These are phyloP conservation scores for Brachionus asplanchnoidis DNA, from an alignment of 1,140 invertebrate species.

Conservation along the genomic window DNA sequence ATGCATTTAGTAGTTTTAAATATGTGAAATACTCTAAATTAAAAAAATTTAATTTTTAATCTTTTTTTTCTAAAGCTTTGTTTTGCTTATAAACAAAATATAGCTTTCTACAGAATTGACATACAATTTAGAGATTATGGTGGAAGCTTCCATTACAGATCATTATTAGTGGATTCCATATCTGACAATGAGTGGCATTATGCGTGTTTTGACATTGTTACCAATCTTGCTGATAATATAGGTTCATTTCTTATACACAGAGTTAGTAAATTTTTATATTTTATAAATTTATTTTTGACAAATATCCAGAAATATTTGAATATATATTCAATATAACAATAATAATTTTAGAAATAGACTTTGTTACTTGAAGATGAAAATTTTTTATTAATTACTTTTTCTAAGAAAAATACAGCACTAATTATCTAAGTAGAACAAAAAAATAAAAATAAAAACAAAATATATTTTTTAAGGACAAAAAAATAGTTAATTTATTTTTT, in stretches of 20 bases:
- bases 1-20: background rate
- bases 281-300: too few relatives aligned
- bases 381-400: too few relatives aligned
- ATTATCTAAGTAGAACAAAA: too few relatives aligned
- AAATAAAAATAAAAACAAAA: too few relatives aligned
- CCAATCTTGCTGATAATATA: background rate
- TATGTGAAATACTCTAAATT: background rate
- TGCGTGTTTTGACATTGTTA: background rate
- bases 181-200: constrained; percentile 32
- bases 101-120: background rate
- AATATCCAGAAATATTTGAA: too few relatives aligned
- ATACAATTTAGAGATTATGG: background rate
- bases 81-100: constrained; percentile 15
- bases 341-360: too few relatives aligned
- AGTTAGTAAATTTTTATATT: background rate
- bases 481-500: too few relatives aligned
- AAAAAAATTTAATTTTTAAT: background rate
- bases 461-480: too few relatives aligned
- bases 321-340: too few relatives aligned
- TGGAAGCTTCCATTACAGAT: background rate
- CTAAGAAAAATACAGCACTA: too few relatives aligned
- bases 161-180: background rate
- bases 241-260: background rate
- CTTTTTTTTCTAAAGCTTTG: constrained; percentile 13
- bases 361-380: too few relatives aligned